Evolutionary conservation across 2,113 vertebrate species (phyloP).

Genomic region (Patagioenas fasciata): DNA sequence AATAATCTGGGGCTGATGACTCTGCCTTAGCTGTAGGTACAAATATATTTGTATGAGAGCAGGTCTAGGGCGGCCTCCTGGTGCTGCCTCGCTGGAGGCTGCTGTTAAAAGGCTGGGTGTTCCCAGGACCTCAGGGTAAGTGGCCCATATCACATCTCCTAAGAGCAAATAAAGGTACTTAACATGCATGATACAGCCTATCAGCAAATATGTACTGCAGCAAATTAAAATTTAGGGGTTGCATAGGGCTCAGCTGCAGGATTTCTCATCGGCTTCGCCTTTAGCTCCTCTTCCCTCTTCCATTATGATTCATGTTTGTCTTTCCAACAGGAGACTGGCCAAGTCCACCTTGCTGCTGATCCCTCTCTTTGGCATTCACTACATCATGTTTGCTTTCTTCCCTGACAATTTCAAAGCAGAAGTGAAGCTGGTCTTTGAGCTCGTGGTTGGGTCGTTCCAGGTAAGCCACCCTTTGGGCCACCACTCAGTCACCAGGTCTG

Average conservation of each 20-base stretch:
- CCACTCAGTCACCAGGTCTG: not conserved
- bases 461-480: conserved; percentile 67
- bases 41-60: not conserved
- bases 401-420: conserved; percentile 86
- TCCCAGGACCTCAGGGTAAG: not conserved
- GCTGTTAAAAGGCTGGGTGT: not conserved
- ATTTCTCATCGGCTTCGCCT: not conserved
- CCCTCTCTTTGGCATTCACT: conserved; percentile 95
- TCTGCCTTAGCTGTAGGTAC: not conserved
- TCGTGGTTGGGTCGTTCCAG: conserved; percentile 94
- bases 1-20: not conserved
- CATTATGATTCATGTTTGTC: not conserved
- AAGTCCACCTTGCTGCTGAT: conserved; percentile 98
- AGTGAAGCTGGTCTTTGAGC: conserved; percentile 88
- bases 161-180: not conserved
- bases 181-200: not conserved
- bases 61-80: not conserved
- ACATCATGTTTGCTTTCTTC: conserved; percentile 93
- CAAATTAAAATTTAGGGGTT: not conserved
- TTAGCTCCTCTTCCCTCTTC: not conserved
- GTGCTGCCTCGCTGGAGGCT: not conserved
- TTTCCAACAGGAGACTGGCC: conserved; percentile 86
- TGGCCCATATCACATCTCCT: not conserved
- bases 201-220: not conserved
- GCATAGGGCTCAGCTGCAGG: not conserved